Evolutionary conservation across 2,113 vertebrate species (phyloP).

Genomic region (Nibea albiflora): DNA sequence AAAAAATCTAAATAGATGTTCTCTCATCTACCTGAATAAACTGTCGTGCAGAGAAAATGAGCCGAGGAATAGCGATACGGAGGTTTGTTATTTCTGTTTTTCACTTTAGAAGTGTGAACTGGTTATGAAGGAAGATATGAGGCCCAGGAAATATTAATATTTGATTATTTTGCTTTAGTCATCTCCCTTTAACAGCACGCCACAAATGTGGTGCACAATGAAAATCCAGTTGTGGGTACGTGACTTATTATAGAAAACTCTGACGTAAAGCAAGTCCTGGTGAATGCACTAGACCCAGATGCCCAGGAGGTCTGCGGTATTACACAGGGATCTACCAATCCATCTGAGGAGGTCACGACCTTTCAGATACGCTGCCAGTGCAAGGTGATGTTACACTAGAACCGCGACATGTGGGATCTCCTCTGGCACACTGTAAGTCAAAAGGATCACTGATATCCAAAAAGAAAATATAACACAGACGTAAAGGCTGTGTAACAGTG

Average conservation of each 20-base stretch:
- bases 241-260: neutral
- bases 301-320: conserved; percentile 42
- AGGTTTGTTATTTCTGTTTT: conserved; percentile 19
- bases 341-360: conserved; percentile 41
- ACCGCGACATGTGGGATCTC: conserved; percentile 23
- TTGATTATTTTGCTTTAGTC: neutral
- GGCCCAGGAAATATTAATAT: neutral
- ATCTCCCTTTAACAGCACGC: neutral
- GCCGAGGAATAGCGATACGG: neutral
- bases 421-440: conserved; percentile 21
- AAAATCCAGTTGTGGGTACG: neutral
- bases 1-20: conserved; percentile 6
- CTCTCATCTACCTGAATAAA: neutral
- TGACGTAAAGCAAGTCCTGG: conserved; percentile 19
- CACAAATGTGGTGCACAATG: neutral
- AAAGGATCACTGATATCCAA: conserved; percentile 28
- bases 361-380: conserved; percentile 47
- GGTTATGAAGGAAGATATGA: neutral
- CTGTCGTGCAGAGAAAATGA: neutral
- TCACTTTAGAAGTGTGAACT: conserved; percentile 31
- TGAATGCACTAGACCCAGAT: neutral
- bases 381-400: conserved; percentile 49
- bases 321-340: conserved; percentile 13
- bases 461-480: conserved; percentile 42
- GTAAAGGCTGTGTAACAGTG: conserved; percentile 22